Conservation (phyloP, 2,797 vertebrate species). For the Schizopygopsis pylzovi region DNA sequence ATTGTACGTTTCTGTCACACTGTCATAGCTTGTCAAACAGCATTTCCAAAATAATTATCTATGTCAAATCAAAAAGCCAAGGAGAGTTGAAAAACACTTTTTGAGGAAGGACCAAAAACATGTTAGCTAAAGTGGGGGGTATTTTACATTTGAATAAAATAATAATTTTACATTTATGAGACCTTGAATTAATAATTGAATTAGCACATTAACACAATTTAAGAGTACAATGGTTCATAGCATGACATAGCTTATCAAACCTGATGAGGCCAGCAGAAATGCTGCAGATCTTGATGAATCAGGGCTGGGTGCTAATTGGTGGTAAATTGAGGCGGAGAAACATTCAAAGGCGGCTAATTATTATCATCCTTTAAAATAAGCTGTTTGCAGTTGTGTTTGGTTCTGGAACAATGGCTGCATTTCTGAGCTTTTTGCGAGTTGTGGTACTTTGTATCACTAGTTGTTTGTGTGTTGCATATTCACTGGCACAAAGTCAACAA, state of each 20-base stretch:
- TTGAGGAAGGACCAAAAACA: background rate
- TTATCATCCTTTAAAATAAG: conserved; percentile 37
- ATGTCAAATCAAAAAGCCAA: background rate
- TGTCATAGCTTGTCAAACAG: background rate
- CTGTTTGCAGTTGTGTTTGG: background rate
- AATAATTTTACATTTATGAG: background rate
- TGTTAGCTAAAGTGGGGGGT: background rate
- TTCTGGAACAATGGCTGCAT: background rate
- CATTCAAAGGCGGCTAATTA: conserved; percentile 5
- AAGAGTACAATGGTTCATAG: background rate
- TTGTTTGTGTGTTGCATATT: background rate
- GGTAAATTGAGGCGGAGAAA: background rate
- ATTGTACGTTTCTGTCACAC: background rate
- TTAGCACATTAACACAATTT: background rate
- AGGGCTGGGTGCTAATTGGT: conserved; percentile 28
- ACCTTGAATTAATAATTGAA: background rate
- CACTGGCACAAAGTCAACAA: background rate
- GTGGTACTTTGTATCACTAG: background rate
- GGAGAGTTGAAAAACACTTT: too few relatives aligned
- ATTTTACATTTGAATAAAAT: background rate
- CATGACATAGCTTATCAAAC: background rate
- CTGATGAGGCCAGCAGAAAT: conserved; percentile 1
- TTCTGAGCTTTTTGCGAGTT: background rate
- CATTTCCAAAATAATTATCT: background rate
- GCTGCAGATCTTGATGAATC: background rate